A percentile compares a stretch with the other conserved stretches of the same genome.
Conservation (phyloP, 2,888 invertebrate species). For the Lissonota sp. region DNA sequence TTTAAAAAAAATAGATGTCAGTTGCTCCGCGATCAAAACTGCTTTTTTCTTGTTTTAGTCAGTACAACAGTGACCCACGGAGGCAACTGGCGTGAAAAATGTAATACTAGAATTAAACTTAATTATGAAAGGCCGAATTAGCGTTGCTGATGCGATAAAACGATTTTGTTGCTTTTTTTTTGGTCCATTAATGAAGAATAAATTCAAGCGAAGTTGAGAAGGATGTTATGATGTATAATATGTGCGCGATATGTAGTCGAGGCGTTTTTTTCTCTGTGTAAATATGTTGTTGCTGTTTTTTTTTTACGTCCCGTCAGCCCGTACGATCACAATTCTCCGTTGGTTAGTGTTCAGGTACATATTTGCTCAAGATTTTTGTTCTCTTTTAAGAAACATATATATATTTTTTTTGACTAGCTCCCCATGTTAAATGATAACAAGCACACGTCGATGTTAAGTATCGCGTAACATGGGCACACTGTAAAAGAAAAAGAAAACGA, state of each 20-base stretch:
- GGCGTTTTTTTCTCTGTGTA: constrained; percentile 28
- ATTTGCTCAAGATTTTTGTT: constrained; percentile 54
- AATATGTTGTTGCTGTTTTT: constrained; percentile 18
- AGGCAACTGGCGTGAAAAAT: constrained; percentile 38
- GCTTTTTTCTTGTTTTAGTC: neutral
- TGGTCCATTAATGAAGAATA: constrained; percentile 72
- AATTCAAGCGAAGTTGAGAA: constrained; percentile 73
- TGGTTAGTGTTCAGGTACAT: constrained; percentile 70
- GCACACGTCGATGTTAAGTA: constrained; percentile 71
- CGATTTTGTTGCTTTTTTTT: constrained; percentile 63
- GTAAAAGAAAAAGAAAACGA: constrained; percentile 67
- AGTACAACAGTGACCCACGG: constrained; percentile 14
- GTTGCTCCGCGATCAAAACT: constrained; percentile 38
- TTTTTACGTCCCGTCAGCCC: constrained; percentile 57
- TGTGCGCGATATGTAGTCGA: constrained; percentile 56
- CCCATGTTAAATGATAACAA: constrained; percentile 75
- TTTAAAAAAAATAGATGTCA: constrained; percentile 43
- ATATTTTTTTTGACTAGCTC: constrained; percentile 62
- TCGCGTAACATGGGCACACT: constrained; percentile 72
- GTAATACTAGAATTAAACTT: constrained; percentile 59
- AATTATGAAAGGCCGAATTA: constrained; percentile 77
- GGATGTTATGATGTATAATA: constrained; percentile 67
- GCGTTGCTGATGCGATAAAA: constrained; percentile 82
- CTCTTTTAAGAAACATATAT: constrained; percentile 3
- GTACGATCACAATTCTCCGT: constrained; percentile 65